These are phyloP conservation scores for Cryptocephalus primarius DNA, from an alignment of 2,888 invertebrate species.

Conservation along the genomic window DNA sequence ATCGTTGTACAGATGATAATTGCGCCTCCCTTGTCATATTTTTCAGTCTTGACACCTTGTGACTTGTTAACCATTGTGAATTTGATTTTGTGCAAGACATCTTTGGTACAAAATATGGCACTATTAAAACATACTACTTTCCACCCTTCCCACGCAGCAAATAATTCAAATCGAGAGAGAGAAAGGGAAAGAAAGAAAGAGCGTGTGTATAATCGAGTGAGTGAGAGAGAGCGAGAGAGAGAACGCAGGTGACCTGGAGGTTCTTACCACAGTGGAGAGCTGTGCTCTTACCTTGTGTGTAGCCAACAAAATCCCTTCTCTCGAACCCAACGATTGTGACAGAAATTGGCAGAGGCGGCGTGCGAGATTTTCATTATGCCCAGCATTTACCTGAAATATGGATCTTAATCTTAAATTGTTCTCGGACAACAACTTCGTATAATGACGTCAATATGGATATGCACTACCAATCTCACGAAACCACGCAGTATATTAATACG, in stretches of 20 bases:
- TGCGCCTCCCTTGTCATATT: no score
- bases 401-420: neutral
- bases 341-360: conserved; percentile 1
- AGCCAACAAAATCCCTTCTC: conserved; percentile 14
- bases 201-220: no score
- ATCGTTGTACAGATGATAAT: no score
- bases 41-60: no score
- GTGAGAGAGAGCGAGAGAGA: conserved; percentile 9
- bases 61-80: conserved; percentile 1
- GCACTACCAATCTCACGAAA: no score
- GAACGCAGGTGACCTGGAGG: conserved; percentile 9
- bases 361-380: neutral
- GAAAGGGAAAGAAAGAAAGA: no score
- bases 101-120: conserved; percentile 8
- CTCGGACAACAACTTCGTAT: no score
- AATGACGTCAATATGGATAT: no score
- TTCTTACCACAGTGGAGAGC: conserved; percentile 8
- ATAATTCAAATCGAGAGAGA: conserved; percentile 5
- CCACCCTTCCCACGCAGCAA: conserved; percentile 14
- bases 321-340: conserved; percentile 4
- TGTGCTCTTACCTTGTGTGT: conserved; percentile 6
- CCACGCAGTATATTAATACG: no score
- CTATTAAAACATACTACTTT: conserved; percentile 13
- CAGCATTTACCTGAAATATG: neutral
- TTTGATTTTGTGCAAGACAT: conserved; percentile 5